phyloP scores from a whole-genome alignment of 1,140 invertebrate genomes.

The Drosophila subobscura region DNA sequence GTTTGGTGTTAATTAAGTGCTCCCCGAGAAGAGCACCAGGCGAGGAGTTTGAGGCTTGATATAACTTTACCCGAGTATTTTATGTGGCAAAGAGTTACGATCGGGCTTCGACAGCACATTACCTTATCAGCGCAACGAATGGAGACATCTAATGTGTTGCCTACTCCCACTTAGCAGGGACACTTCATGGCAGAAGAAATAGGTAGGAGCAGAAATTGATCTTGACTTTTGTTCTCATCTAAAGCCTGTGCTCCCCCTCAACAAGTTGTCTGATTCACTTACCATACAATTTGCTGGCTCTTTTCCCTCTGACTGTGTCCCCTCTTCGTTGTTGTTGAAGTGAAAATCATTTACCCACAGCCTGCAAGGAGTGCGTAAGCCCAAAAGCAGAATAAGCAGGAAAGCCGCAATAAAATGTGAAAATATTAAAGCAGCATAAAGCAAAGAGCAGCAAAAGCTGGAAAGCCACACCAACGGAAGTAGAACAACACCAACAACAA shows the following conservation, averaged over 20 bases:
- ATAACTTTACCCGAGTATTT: slow-evolving; percentile 23
- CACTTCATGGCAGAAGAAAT: too few species aligned
- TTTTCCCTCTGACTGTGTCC: too few species aligned
- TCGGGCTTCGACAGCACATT: background rate
- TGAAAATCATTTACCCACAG: background rate
- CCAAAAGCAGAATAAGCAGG: slow-evolving; percentile 23
- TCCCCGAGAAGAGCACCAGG: slow-evolving; percentile 3
- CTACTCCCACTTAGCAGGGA: background rate
- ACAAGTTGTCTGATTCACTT: too few species aligned
- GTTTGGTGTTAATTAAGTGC: slow-evolving; percentile 53
- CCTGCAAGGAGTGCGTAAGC: background rate
- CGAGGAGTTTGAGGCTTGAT: slow-evolving; percentile 9
- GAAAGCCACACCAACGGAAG: too few species aligned
- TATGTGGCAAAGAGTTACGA: slow-evolving; percentile 10
- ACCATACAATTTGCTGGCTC: too few species aligned
- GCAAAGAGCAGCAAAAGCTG: too few species aligned
- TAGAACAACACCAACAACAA: slow-evolving; percentile 14
- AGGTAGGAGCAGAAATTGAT: too few species aligned
- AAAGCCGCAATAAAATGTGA: slow-evolving; percentile 62
- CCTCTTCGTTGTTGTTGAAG: background rate
- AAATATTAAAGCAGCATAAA: slow-evolving; percentile 39
- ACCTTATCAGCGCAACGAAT: slow-evolving; percentile 16
- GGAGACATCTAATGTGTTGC: slow-evolving; percentile 3
- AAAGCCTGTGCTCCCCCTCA: too few species aligned
- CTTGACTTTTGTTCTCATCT: too few species aligned